These are phyloP conservation scores for Iphiclides podalirius DNA, from an alignment of 2,888 invertebrate genomes.

Conservation along the genomic window DNA sequence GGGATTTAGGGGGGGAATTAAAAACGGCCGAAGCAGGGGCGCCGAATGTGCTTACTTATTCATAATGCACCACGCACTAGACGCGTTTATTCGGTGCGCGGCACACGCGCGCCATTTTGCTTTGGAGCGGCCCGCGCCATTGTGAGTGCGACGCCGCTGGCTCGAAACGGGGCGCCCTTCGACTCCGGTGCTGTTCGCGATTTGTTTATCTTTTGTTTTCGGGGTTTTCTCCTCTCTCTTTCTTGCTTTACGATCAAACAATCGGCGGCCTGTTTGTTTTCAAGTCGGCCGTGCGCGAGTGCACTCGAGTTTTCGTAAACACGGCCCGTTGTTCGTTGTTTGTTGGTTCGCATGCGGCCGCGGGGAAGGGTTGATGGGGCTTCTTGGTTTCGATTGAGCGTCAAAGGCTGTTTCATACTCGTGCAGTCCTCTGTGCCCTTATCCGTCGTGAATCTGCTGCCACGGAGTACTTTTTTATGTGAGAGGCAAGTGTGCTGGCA, in stretches of 20 bases:
- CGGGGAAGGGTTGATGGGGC: conserved; percentile 52
- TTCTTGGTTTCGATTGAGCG: not conserved
- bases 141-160: not conserved
- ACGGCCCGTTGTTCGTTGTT: conserved; percentile 39
- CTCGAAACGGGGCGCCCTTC: conserved; percentile 11
- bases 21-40: conserved; percentile 57
- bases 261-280: conserved; percentile 69
- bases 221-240: conserved; percentile 24
- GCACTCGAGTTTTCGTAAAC: conserved; percentile 55
- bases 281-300: conserved; percentile 59
- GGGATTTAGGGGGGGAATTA: conserved; percentile 68
- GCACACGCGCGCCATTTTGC: conserved; percentile 37
- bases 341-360: conserved; percentile 51
- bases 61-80: conserved; percentile 53
- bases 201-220: conserved; percentile 32
- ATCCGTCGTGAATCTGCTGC: too few relatives aligned
- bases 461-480: too few relatives aligned
- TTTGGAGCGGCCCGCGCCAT: conserved; percentile 12
- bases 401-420: too few relatives aligned
- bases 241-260: conserved; percentile 54
- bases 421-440: too few relatives aligned
- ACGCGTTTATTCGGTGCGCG: conserved; percentile 58
- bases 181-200: conserved; percentile 46
- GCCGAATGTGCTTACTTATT: conserved; percentile 65
- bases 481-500: too few relatives aligned